These are phyloP conservation scores for pig (Sus scrofa) DNA, from an alignment of 2,113 vertebrate species.

Conservation along the genomic window DNA sequence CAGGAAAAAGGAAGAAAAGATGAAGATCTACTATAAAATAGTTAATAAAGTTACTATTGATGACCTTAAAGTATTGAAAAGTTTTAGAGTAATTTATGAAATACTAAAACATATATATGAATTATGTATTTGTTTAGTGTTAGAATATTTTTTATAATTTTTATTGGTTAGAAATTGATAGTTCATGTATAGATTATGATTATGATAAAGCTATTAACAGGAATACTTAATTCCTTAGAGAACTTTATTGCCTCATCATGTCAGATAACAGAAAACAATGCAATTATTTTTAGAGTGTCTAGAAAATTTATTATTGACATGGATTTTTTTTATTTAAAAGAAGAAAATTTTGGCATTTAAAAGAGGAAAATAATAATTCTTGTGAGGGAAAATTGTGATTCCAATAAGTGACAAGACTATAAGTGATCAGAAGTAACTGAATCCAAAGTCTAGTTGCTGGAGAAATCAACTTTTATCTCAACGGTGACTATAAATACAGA, in stretches of 20 bases:
- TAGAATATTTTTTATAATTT: not conserved
- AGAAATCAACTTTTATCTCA: not conserved
- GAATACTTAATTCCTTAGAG: not conserved
- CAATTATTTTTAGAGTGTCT: not conserved
- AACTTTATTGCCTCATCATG: not conserved
- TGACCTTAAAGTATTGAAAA: not conserved
- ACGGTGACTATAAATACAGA: not conserved
- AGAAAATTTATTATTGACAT: not conserved
- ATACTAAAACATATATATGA: not conserved
- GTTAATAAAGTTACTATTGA: not conserved
- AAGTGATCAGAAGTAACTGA: not conserved
- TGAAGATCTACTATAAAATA: not conserved
- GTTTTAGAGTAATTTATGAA: not conserved
- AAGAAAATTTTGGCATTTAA: not conserved
- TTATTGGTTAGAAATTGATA: not conserved
- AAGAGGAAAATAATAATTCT: not conserved
- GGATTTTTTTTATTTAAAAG: not conserved
- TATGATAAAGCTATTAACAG: not conserved
- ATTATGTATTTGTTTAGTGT: not conserved
- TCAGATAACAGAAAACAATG: not conserved
- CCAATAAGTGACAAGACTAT: not conserved
- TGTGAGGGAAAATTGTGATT: not conserved
- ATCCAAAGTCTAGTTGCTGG: rapidly evolving
- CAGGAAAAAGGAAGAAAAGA: not conserved
- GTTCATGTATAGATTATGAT: not conserved